Conservation (phyloP, 2,888 invertebrate genomes). For the Phytoseiulus persimilis region DNA sequence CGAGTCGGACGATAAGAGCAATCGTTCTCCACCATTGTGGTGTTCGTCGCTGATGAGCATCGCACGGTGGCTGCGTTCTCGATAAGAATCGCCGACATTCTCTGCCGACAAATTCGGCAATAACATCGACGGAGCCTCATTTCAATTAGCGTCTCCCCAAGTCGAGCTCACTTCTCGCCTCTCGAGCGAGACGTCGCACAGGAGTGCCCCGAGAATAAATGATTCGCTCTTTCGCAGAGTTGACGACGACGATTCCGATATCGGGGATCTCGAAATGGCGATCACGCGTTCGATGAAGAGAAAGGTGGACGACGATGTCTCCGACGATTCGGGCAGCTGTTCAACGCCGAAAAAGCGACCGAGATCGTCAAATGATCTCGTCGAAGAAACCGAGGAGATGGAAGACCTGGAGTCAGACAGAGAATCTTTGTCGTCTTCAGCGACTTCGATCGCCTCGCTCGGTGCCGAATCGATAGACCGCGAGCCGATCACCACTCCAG, state of each 20-base stretch:
- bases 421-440: not conserved
- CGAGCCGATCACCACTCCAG: not conserved
- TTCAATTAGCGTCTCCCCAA: too few species aligned
- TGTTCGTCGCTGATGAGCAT: too few species aligned
- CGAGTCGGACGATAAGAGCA: not conserved
- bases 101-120: too few species aligned
- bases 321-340: not conserved
- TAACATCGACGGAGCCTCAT: too few species aligned
- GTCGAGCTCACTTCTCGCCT: too few species aligned
- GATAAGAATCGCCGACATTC: too few species aligned
- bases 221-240: not conserved
- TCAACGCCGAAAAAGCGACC: not conserved
- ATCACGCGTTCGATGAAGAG: not conserved
- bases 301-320: not conserved
- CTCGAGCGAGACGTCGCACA: too few species aligned
- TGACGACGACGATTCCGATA: not conserved
- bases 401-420: not conserved
- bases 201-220: too few species aligned
- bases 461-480: not conserved
- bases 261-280: not conserved
- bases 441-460: slow-evolving; percentile 26
- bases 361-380: not conserved
- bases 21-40: too few species aligned
- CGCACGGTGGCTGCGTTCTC: too few species aligned
- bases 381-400: not conserved